Conservation (phyloP, 1,140 invertebrate genomes). For the Halictus rubicundus region DNA sequence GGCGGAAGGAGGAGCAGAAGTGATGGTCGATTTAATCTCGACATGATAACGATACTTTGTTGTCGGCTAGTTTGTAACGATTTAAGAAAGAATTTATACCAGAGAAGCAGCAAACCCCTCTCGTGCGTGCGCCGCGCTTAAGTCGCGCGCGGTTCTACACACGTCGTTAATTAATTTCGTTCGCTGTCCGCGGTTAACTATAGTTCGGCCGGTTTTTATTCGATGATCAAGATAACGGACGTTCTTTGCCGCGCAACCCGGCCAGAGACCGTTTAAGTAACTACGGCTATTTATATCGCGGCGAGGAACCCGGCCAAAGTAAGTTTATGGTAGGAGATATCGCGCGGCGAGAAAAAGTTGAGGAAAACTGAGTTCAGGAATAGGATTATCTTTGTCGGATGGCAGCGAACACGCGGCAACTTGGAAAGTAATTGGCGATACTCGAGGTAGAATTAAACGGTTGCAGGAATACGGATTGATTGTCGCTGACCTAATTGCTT, state of each 20-base stretch:
- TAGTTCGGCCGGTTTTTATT: conserved; percentile 7
- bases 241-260: neutral
- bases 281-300: conserved; percentile 4
- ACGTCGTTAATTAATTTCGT: conserved; percentile 42
- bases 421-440: conserved; percentile 2
- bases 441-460: conserved; percentile 3
- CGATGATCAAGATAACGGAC: conserved; percentile 42
- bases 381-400: neutral
- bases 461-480: neutral
- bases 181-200: conserved; percentile 4
- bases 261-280: conserved; percentile 12
- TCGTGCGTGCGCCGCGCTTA: neutral
- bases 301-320: conserved; percentile 7
- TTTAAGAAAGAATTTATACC: conserved; percentile 39
- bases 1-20: neutral
- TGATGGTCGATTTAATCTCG: conserved; percentile 28
- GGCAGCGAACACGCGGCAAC: neutral
- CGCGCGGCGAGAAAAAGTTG: neutral
- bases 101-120: neutral
- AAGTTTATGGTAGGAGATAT: conserved; percentile 22
- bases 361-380: neutral
- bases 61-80: conserved; percentile 34
- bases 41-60: conserved; percentile 42
- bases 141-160: neutral
- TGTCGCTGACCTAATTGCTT: neutral